Evolutionary conservation across 2,888 invertebrate species (phyloP).

Genomic region (Volucella inanis): DNA sequence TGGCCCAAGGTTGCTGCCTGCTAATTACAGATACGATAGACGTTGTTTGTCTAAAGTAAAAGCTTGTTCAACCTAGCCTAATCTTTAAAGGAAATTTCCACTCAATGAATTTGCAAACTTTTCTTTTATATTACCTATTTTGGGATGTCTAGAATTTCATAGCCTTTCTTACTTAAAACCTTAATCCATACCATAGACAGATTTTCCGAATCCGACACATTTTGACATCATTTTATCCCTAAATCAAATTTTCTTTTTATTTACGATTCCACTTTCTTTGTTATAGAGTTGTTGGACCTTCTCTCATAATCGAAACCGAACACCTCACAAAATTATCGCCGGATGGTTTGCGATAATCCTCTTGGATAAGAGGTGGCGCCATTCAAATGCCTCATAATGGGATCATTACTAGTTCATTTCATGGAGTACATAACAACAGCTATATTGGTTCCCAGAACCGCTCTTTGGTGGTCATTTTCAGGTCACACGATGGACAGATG

Average conservation of each 20-base stretch:
- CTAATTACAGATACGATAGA: too few species aligned
- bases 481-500: slow-evolving; percentile 19
- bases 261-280: slow-evolving; percentile 38
- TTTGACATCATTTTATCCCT: slow-evolving; percentile 2
- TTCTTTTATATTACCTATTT: too few species aligned
- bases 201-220: too few species aligned
- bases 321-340: slow-evolving; percentile 5
- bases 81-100: too few species aligned
- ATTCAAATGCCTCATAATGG: slow-evolving; percentile 49
- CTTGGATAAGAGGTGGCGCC: slow-evolving; percentile 22
- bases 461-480: slow-evolving; percentile 32
- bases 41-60: too few species aligned
- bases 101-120: too few species aligned
- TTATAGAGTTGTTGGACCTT: background rate
- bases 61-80: too few species aligned
- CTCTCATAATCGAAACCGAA: slow-evolving; percentile 17
- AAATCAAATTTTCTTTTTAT: slow-evolving; percentile 34
- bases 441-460: background rate
- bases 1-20: too few species aligned
- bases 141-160: too few species aligned
- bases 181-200: too few species aligned
- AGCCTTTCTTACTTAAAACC: too few species aligned
- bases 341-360: slow-evolving; percentile 19
- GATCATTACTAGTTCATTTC: slow-evolving; percentile 45
- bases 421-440: background rate